Conservation (phyloP, 1,140 invertebrate species). For the Galendromus occidentalis region DNA sequence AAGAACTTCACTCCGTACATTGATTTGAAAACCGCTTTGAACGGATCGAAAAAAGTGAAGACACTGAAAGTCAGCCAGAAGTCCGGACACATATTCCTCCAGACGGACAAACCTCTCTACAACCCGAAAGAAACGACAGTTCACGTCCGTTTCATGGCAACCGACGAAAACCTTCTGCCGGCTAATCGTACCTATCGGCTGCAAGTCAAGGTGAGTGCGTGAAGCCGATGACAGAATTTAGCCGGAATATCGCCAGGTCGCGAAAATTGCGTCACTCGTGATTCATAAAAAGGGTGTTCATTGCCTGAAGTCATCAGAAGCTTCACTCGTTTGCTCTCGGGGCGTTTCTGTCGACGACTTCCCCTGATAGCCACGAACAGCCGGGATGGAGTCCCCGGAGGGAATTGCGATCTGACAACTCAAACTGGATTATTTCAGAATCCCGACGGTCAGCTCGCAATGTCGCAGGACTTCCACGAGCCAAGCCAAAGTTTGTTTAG, state of each 20-base stretch:
- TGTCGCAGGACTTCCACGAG: constrained; percentile 3
- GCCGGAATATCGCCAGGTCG: no score
- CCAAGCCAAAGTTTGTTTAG: constrained; percentile 13
- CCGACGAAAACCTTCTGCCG: constrained; percentile 16
- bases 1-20: not conserved
- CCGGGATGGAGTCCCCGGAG: no score
- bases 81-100: constrained; percentile 12
- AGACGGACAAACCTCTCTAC: constrained; percentile 21
- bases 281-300: no score
- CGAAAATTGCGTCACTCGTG: no score
- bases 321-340: no score
- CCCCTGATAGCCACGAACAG: no score
- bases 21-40: not conserved
- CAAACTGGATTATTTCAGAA: constrained; percentile 19
- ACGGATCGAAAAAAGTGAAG: not conserved
- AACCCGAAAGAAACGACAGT: constrained; percentile 16
- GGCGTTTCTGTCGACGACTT: no score
- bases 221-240: no score
- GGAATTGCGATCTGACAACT: no score
- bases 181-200: constrained; percentile 13
- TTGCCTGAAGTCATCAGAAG: no score
- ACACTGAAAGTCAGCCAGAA: not conserved
- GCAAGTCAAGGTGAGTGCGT: constrained; percentile 18
- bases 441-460: constrained; percentile 16
- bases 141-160: constrained; percentile 15